phyloP scores from a whole-genome alignment of 2,888 invertebrate genomes.

The Diadegma fenestrale region DNA sequence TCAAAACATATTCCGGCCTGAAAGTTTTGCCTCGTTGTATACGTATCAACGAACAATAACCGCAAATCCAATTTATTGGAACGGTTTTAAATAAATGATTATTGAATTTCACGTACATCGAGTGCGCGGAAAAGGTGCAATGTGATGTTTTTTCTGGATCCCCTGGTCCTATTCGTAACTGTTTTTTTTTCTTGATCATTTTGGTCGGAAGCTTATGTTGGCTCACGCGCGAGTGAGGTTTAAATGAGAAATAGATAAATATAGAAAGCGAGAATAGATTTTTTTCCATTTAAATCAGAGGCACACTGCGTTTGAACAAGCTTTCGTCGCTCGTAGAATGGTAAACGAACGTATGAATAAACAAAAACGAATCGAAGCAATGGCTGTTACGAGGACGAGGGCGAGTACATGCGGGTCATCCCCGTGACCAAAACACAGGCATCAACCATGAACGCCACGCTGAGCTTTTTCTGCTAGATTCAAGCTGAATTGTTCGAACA shows the following conservation, averaged over 20 bases:
- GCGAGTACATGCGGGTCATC: conserved; percentile 37
- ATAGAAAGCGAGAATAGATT: conserved; percentile 41
- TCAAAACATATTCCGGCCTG: not conserved
- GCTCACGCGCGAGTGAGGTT: not conserved
- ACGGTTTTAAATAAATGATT: not conserved
- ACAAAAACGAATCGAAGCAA: conserved; percentile 52
- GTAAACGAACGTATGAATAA: conserved; percentile 64
- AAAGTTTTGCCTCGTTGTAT: not conserved
- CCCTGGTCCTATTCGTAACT: not conserved
- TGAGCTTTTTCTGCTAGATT: conserved; percentile 22
- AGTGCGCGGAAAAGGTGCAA: not conserved
- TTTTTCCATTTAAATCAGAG: conserved; percentile 27
- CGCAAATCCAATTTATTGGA: not conserved
- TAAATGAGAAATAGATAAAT: conserved; percentile 39
- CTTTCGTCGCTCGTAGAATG: conserved; percentile 49
- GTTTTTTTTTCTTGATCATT: not conserved
- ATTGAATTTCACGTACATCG: not conserved
- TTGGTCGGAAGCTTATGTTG: not conserved
- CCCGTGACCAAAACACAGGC: conserved; percentile 41
- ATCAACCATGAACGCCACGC: conserved; percentile 28
- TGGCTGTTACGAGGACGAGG: conserved; percentile 17
- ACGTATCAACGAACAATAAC: not conserved
- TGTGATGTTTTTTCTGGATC: conserved; percentile 1
- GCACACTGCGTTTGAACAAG: conserved; percentile 26
- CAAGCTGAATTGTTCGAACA: conserved; percentile 44